A percentile compares a stretch with the other conserved stretches of the same genome.
These are phyloP conservation scores for Dynastes maya DNA, from an alignment of 2,888 invertebrate genomes.

Conservation along the genomic window DNA sequence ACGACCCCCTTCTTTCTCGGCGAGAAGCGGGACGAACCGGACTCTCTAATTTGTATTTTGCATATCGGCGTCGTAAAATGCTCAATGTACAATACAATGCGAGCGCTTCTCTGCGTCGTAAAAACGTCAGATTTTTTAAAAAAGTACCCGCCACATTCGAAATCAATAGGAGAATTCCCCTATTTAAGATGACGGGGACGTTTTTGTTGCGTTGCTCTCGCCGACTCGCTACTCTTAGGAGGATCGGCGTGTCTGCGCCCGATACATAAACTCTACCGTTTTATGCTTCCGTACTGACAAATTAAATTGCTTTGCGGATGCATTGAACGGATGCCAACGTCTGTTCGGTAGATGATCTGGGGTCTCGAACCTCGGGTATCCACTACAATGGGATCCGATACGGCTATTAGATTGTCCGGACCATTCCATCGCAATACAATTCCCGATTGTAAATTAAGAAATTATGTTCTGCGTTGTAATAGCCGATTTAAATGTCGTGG, in stretches of 20 bases:
- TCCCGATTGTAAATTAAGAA: constrained; percentile 35
- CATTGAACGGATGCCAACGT: constrained; percentile 41
- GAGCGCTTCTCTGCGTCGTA: background rate
- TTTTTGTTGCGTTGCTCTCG: background rate
- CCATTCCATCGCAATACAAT: constrained; percentile 7
- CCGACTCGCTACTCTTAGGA: background rate
- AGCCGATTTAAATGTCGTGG: constrained; percentile 23
- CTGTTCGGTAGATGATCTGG: constrained; percentile 16
- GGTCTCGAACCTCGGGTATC: background rate
- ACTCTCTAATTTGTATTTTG: constrained; percentile 6
- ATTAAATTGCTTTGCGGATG: constrained; percentile 44
- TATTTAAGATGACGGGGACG: constrained; percentile 10
- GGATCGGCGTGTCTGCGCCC: background rate
- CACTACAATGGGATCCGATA: constrained; percentile 16
- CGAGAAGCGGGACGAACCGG: background rate
- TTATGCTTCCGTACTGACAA: constrained; percentile 37
- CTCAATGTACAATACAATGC: constrained; percentile 12
- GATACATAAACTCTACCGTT: constrained; percentile 41
- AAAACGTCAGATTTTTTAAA: constrained; percentile 5
- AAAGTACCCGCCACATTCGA: constrained; percentile 5
- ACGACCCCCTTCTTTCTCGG: background rate
- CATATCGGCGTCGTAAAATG: constrained; percentile 5
- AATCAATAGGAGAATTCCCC: constrained; percentile 15
- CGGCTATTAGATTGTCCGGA: constrained; percentile 20
- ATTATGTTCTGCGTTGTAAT: constrained; percentile 33